Evolutionary conservation across 2,797 vertebrate species (phyloP).

Genomic region (Lepidocolaptes lacrymiger): DNA sequence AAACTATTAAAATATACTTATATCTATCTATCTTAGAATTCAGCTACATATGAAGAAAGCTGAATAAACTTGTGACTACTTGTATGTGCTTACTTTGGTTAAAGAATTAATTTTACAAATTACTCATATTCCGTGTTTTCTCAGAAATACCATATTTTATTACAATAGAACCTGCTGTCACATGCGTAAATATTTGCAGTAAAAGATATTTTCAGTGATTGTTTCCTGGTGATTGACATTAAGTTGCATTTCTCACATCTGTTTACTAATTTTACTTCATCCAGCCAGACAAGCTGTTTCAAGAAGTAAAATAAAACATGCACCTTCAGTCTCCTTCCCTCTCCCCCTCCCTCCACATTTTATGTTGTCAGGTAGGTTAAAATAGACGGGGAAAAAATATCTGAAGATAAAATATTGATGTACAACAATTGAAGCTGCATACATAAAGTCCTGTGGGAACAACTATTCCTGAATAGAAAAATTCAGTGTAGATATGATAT

Average conservation of each 20-base stretch:
- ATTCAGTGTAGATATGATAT: background rate
- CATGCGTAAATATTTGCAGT: slow-evolving; percentile 23
- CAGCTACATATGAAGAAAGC: background rate
- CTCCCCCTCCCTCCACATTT: background rate
- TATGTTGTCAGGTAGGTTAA: background rate
- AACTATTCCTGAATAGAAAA: background rate
- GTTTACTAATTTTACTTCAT: background rate
- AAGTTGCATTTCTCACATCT: background rate
- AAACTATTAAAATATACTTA: background rate
- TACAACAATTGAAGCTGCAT: background rate
- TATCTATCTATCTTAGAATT: background rate
- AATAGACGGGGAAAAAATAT: background rate
- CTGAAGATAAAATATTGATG: background rate
- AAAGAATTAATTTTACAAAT: background rate
- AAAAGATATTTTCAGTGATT: background rate
- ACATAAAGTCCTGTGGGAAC: background rate
- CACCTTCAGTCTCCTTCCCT: background rate
- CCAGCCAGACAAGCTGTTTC: background rate
- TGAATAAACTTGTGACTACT: background rate
- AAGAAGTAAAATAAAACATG: background rate
- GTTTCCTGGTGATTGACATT: background rate
- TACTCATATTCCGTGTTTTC: background rate
- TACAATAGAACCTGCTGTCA: background rate
- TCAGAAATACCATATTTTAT: slow-evolving; percentile 34
- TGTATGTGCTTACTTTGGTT: background rate